Base-by-base conservation (phyloP, 2,797 vertebrate species). In the Sebastolobus alascanus region DNA sequence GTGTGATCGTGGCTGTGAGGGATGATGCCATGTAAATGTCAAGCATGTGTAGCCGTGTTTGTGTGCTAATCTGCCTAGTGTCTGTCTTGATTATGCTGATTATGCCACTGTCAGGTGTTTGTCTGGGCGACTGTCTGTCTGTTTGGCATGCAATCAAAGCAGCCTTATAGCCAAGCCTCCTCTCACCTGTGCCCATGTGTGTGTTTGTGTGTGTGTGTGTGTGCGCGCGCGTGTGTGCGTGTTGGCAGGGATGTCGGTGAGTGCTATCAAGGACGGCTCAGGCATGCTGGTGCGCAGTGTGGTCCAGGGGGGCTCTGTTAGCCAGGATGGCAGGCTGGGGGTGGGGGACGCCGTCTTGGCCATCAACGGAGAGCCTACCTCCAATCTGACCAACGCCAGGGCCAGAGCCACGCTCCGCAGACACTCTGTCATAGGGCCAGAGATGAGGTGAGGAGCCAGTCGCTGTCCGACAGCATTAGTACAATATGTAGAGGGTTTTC, bases 241-340 rank as follows among this genome's bases (percentile, higher is more conserved):
- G 78, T 93, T 92, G 94, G 16, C 86, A 99, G 98, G 98, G 16
- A 97, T 99, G 98, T 97, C 97, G 68, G 97, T 99, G 87, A 99
- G 97, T 89, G 96, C 97, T 86, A 95, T 97, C 92, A 98, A 97
- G 95, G 98, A 99, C 81, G 98, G 98, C 82, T 96, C 96, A 88
- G 98, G 98, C 91, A 96, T 99, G 95, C 96, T 98, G 88, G 97
- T 99, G 74, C 97, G 97, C 85, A 98, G 96, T 29, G 87, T 99
- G 90, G 97, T 97, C 93, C 97, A 96, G 10, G 97, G 97, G 68
- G 97, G 98, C 61, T 97, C 97, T 59, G 97, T 99, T 88, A 97
- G 96, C 94, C 96, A 96, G 43, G 98, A 99, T 91, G 98, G 97
- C 83, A 96, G 97, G 64, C 97, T 99, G 86, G 93, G 95, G 65